Evolutionary conservation across 1,140 invertebrate genomes (phyloP).

Genomic region (Chymomyza costata): DNA sequence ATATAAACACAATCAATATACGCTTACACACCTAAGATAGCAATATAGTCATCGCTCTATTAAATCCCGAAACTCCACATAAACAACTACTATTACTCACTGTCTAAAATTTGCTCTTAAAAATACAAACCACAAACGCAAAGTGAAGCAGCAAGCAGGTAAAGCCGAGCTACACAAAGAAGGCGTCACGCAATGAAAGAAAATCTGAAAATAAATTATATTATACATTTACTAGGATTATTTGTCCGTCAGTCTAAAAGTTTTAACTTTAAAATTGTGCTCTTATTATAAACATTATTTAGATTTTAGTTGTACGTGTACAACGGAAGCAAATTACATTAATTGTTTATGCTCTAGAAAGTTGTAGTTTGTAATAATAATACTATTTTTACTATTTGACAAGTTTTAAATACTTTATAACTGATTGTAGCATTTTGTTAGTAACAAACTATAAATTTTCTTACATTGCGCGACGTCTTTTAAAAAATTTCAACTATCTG

Average conservation of each 20-base stretch:
- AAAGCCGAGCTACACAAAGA: constrained; percentile 45
- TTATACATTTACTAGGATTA: no score
- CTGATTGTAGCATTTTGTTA: constrained; percentile 13
- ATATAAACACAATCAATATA: constrained; percentile 21
- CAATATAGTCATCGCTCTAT: constrained; percentile 57
- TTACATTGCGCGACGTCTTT: constrained; percentile 41
- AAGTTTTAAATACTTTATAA: no score
- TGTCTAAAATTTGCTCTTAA: constrained; percentile 59
- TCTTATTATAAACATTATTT: no score
- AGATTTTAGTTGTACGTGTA: no score
- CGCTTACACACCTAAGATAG: constrained; percentile 29
- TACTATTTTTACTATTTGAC: no score
- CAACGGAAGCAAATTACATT: no score
- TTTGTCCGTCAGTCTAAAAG: no score
- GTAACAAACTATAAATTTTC: constrained; percentile 18
- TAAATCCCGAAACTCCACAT: constrained; percentile 44
- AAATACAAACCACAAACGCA: constrained; percentile 34
- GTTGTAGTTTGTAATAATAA: no score
- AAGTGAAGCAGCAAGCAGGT: constrained; percentile 50
- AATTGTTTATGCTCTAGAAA: no score
- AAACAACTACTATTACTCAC: constrained; percentile 35
- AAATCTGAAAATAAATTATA: constrained; percentile 5
- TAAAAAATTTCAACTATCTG: constrained; percentile 5
- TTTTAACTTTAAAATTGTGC: no score
- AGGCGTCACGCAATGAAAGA: constrained; percentile 23